Evolutionary conservation across 1,140 invertebrate species (phyloP).

Genomic region (Sogatella furcifera): DNA sequence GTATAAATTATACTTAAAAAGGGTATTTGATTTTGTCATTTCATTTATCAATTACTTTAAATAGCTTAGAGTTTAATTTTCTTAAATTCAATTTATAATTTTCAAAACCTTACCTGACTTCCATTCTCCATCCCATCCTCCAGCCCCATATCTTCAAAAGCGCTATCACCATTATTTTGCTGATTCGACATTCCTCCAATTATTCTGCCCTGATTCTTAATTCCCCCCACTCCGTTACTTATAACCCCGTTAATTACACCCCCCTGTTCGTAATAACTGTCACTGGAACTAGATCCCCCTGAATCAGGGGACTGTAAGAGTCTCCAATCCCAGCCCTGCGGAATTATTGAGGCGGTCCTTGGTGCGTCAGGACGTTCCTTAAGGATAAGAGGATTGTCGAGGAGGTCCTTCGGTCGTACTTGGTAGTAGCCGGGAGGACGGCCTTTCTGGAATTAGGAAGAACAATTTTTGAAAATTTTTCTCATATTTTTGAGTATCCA

Average conservation of each 20-base stretch:
- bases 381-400: conserved; percentile 46
- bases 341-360: conserved; percentile 51
- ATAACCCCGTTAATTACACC: too few species aligned
- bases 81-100: too few species aligned
- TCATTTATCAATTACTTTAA: too few species aligned
- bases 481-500: too few species aligned
- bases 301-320: not conserved
- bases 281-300: not conserved
- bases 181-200: not conserved
- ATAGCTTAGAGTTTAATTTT: too few species aligned
- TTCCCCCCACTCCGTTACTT: not conserved
- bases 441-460: conserved; percentile 53
- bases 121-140: not conserved
- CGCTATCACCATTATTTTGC: conserved; percentile 6
- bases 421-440: conserved; percentile 69
- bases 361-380: conserved; percentile 65
- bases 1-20: too few species aligned
- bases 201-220: too few species aligned
- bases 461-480: too few species aligned
- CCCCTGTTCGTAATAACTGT: conserved; percentile 15
- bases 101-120: not conserved
- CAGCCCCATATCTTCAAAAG: conserved; percentile 10
- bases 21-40: too few species aligned
- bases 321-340: conserved; percentile 57
- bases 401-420: conserved; percentile 60